A percentile compares a stretch with the other conserved stretches of the same genome.
Evolutionary conservation across 2,113 vertebrate genomes (phyloP).

Genomic region (Protobothrops mucrosquamatus): DNA sequence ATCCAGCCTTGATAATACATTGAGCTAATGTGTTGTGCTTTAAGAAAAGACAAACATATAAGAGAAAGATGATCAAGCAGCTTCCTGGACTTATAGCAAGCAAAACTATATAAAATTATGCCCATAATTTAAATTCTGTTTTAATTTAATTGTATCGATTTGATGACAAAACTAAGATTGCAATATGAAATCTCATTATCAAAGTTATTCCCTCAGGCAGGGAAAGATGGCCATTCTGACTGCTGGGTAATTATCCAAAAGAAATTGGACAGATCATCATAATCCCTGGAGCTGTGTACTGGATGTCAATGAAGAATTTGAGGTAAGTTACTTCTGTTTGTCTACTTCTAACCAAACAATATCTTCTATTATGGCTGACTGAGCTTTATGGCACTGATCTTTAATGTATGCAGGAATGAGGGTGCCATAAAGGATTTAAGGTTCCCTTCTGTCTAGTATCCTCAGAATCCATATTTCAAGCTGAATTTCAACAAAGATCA

Average conservation of each 20-base stretch:
- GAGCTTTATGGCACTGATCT: background rate
- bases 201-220: conserved; percentile 2
- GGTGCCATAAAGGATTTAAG: background rate
- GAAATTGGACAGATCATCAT: conserved; percentile 5
- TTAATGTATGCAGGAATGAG: background rate
- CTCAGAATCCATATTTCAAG: background rate
- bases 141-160: conserved; percentile 18
- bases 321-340: background rate
- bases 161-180: background rate
- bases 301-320: background rate
- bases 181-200: conserved; percentile 28
- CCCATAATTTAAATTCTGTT: conserved; percentile 4
- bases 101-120: background rate
- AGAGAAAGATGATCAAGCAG: background rate
- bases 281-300: background rate
- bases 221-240: background rate
- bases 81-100: background rate
- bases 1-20: background rate
- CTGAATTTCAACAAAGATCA: background rate
- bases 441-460: background rate
- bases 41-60: background rate
- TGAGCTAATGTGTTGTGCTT: background rate
- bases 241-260: background rate
- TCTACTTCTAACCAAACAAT: background rate
- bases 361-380: background rate